phyloP scores from a whole-genome alignment of 2,888 invertebrate genomes.

The Syrphus vitripennis region DNA sequence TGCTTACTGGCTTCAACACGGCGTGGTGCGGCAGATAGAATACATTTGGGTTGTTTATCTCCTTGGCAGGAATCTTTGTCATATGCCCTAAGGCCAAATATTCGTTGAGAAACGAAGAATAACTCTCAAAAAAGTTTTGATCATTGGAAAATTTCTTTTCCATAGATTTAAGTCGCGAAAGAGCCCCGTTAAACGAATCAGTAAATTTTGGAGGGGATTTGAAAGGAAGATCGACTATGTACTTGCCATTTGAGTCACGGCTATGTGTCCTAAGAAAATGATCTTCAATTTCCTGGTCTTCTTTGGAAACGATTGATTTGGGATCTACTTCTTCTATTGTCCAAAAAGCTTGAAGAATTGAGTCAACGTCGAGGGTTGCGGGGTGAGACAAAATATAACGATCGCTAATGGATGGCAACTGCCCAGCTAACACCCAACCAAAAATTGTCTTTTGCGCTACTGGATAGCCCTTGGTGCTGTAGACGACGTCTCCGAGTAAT shows the following conservation, averaged over 20 bases:
- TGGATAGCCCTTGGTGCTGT: neutral
- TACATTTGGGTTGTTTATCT: neutral
- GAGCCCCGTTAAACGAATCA: neutral
- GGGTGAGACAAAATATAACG: neutral
- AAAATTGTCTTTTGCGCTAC: slow-evolving; percentile 10
- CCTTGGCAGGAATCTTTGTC: neutral
- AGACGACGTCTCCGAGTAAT: neutral
- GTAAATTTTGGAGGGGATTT: slow-evolving; percentile 3
- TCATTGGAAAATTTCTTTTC: slow-evolving; percentile 8
- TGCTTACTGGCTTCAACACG: no score
- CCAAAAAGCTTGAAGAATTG: no score
- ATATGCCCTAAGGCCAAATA: slow-evolving; percentile 16
- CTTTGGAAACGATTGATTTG: no score
- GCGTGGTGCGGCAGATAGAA: slow-evolving; percentile 35
- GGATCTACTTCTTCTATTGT: no score
- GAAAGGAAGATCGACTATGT: slow-evolving; percentile 19
- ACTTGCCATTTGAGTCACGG: neutral
- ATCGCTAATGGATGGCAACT: neutral
- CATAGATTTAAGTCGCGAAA: slow-evolving; percentile 4
- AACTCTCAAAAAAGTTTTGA: neutral
- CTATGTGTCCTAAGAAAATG: slow-evolving; percentile 5
- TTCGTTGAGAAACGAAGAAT: slow-evolving; percentile 2
- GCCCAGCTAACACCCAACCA: slow-evolving; percentile 17
- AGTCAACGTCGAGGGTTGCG: neutral
- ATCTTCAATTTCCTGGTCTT: neutral